Conservation (phyloP, 2,888 invertebrate genomes). For the Hyles lineata region DNA sequence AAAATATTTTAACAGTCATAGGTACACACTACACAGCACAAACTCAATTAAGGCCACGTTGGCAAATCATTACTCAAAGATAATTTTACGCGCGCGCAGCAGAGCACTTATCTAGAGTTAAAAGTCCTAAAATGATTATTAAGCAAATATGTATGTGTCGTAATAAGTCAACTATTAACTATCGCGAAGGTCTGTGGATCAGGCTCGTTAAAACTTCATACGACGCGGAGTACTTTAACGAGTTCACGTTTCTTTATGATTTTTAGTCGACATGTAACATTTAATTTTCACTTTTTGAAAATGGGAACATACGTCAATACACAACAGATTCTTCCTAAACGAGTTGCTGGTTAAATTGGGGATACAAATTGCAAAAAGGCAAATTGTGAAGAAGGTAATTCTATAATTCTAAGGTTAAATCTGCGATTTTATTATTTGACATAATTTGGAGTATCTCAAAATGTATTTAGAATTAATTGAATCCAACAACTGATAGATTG, state of each 20-base stretch:
- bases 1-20: too few species aligned
- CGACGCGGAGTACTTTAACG: conserved; percentile 64
- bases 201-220: conserved; percentile 70
- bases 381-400: neutral
- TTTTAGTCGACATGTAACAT: conserved; percentile 53
- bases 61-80: neutral
- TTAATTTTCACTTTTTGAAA: conserved; percentile 55
- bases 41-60: neutral
- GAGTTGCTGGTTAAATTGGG: neutral
- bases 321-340: neutral
- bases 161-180: conserved; percentile 53
- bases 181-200: conserved; percentile 52
- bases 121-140: conserved; percentile 5
- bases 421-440: neutral
- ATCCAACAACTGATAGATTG: too few species aligned
- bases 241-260: conserved; percentile 58
- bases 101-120: neutral
- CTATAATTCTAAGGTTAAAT: neutral
- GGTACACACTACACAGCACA: too few species aligned
- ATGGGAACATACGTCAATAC: conserved; percentile 34
- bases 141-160: conserved; percentile 31
- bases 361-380: neutral
- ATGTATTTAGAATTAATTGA: too few species aligned
- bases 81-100: neutral
- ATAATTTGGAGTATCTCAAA: too few species aligned